These are phyloP conservation scores for Megalurothrips usitatus DNA, from an alignment of 2,888 invertebrate species.

Conservation along the genomic window DNA sequence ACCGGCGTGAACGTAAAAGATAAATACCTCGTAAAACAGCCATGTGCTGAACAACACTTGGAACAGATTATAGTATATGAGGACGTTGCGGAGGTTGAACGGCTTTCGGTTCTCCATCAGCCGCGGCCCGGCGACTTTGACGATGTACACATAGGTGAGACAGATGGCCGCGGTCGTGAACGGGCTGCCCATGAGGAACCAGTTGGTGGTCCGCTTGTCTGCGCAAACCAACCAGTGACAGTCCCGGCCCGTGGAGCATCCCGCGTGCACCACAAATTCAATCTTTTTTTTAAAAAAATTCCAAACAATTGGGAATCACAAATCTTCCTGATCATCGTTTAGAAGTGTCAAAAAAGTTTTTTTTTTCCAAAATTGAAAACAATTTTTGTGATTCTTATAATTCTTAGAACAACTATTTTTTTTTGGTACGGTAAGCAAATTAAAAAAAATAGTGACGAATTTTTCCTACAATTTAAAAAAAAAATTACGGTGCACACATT, in stretches of 20 bases:
- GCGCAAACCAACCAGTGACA: slow-evolving; percentile 46
- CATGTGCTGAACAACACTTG: slow-evolving; percentile 75
- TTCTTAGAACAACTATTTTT: too few species aligned
- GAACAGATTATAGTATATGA: slow-evolving; percentile 78
- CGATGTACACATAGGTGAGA: slow-evolving; percentile 81
- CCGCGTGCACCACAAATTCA: background rate
- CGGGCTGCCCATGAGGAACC: slow-evolving; percentile 91
- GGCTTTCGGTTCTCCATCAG: slow-evolving; percentile 84
- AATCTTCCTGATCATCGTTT: too few species aligned
- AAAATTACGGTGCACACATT: background rate
- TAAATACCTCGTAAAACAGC: slow-evolving; percentile 65
- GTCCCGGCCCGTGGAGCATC: slow-evolving; percentile 9
- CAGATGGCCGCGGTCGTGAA: slow-evolving; percentile 87
- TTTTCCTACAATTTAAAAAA: too few species aligned
- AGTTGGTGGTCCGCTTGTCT: slow-evolving; percentile 85
- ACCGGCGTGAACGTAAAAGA: background rate
- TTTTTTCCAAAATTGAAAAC: too few species aligned
- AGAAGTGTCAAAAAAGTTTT: too few species aligned
- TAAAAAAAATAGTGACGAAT: too few species aligned
- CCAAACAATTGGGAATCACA: background rate
- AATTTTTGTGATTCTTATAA: too few species aligned
- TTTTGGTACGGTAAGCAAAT: too few species aligned
- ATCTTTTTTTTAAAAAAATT: too few species aligned
- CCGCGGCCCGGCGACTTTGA: slow-evolving; percentile 76
- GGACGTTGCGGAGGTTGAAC: slow-evolving; percentile 64